Conservation (phyloP, 2,797 vertebrate species). For the Oreochromis mossambicus region DNA sequence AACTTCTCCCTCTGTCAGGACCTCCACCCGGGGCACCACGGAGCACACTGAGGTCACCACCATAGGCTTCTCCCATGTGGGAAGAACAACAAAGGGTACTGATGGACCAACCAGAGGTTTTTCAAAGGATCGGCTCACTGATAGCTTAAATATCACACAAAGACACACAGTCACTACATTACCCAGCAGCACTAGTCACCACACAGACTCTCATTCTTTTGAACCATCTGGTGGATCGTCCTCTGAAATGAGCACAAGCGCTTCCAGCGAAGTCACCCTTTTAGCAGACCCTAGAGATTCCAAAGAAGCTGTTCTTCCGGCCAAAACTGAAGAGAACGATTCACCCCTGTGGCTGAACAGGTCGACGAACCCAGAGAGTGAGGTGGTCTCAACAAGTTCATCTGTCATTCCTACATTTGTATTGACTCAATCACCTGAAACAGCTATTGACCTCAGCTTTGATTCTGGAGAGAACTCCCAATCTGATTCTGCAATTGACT, state of each 20-base stretch:
- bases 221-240: slow-evolving; percentile 38
- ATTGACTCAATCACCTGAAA: slow-evolving; percentile 32
- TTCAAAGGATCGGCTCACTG: not conserved
- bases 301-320: not conserved
- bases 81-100: not conserved
- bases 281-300: not conserved
- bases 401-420: slow-evolving; percentile 1
- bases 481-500: slow-evolving; percentile 55
- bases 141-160: not conserved
- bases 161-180: slow-evolving; percentile 16
- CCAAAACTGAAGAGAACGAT: slow-evolving; percentile 11
- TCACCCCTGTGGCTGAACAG: slow-evolving; percentile 5
- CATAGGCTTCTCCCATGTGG: not conserved
- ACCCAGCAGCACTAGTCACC: slow-evolving; percentile 27
- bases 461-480: slow-evolving; percentile 55
- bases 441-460: slow-evolving; percentile 9
- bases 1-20: slow-evolving; percentile 21
- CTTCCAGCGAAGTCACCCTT: slow-evolving; percentile 12
- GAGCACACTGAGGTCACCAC: not conserved
- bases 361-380: slow-evolving; percentile 17
- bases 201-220: slow-evolving; percentile 6
- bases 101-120: not conserved
- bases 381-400: slow-evolving; percentile 17
- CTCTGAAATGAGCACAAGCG: slow-evolving; percentile 17
- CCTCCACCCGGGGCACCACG: slow-evolving; percentile 29